A percentile compares a stretch with the other conserved stretches of the same genome.
These are phyloP conservation scores for Tonatia bakeri DNA, from an alignment of 2,113 vertebrate genomes.

Conservation along the genomic window DNA sequence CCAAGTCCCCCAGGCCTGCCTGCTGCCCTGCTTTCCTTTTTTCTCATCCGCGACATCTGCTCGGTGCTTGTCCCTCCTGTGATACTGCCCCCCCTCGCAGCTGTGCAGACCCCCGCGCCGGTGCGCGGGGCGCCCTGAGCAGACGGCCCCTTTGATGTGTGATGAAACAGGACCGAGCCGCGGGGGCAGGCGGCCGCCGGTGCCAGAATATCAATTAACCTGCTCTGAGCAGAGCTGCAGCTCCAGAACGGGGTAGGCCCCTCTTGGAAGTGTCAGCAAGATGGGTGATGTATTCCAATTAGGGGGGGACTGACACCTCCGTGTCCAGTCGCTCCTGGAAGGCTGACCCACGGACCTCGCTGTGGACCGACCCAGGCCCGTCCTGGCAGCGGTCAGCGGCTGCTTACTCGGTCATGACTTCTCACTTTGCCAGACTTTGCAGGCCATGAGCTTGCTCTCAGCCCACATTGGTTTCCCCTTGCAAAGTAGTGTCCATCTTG, in stretches of 20 bases:
- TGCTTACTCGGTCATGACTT: background rate
- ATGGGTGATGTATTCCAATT: slow-evolving; percentile 86
- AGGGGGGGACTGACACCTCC: slow-evolving; percentile 75
- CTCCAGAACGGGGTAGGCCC: slow-evolving; percentile 76
- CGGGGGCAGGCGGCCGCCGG: slow-evolving; percentile 84
- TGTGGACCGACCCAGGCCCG: slow-evolving; percentile 25
- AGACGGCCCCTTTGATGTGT: slow-evolving; percentile 96
- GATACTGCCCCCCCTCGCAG: slow-evolving; percentile 90
- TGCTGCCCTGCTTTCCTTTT: slow-evolving; percentile 36
- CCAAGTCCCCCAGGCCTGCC: slow-evolving; percentile 80
- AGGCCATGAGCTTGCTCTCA: background rate
- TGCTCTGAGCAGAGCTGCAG: slow-evolving; percentile 81
- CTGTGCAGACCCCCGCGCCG: slow-evolving; percentile 91
- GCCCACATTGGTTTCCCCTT: background rate
- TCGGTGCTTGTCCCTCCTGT: slow-evolving; percentile 88
- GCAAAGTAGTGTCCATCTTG: background rate
- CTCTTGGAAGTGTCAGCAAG: slow-evolving; percentile 83
- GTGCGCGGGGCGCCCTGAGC: slow-evolving; percentile 83
- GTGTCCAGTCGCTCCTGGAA: slow-evolving; percentile 64
- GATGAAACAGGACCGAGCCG: slow-evolving; percentile 98
- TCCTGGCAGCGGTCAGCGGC: background rate
- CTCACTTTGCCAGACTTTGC: background rate
- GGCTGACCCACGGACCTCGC: slow-evolving; percentile 64
- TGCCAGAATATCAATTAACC: slow-evolving; percentile 95
- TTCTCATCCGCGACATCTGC: slow-evolving; percentile 93